These are phyloP conservation scores for Seira ritae DNA, from an alignment of 2,888 invertebrate genomes.

Conservation along the genomic window DNA sequence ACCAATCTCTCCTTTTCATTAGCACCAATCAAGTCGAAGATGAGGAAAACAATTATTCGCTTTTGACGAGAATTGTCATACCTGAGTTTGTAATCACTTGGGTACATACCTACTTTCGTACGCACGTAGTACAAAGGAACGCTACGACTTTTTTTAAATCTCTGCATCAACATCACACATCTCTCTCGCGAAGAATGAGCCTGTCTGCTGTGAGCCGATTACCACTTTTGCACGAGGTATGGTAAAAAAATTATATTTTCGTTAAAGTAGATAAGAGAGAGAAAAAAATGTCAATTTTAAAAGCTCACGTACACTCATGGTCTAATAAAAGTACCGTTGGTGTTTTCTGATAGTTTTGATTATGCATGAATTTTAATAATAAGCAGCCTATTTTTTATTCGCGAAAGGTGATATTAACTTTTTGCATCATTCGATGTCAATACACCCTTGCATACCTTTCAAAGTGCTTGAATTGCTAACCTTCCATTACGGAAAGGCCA, in stretches of 20 bases:
- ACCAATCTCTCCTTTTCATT: slow-evolving; percentile 32
- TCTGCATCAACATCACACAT: neutral
- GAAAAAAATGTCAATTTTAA: slow-evolving; percentile 49
- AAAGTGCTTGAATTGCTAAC: neutral
- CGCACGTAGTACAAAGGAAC: too few species aligned
- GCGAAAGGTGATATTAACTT: neutral
- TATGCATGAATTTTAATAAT: slow-evolving; percentile 11
- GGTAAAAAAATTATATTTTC: neutral
- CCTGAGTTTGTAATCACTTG: neutral
- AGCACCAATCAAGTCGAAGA: slow-evolving; percentile 22
- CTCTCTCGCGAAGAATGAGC: neutral
- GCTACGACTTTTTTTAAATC: neutral
- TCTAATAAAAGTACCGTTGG: slow-evolving; percentile 54
- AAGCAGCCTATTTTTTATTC: neutral
- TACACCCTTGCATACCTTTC: neutral
- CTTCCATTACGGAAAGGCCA: neutral
- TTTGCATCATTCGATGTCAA: neutral
- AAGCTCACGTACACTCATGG: slow-evolving; percentile 47
- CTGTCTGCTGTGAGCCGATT: neutral
- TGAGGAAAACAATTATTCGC: slow-evolving; percentile 37
- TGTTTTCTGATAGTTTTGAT: slow-evolving; percentile 12
- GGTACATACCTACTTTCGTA: neutral
- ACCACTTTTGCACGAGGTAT: neutral
- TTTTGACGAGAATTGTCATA: slow-evolving; percentile 13
- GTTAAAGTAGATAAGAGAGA: neutral